Evolutionary conservation across 2,113 vertebrate species (phyloP), one percentile per base, ranked within the genome.

Genomic region (Fulica atra): DNA sequence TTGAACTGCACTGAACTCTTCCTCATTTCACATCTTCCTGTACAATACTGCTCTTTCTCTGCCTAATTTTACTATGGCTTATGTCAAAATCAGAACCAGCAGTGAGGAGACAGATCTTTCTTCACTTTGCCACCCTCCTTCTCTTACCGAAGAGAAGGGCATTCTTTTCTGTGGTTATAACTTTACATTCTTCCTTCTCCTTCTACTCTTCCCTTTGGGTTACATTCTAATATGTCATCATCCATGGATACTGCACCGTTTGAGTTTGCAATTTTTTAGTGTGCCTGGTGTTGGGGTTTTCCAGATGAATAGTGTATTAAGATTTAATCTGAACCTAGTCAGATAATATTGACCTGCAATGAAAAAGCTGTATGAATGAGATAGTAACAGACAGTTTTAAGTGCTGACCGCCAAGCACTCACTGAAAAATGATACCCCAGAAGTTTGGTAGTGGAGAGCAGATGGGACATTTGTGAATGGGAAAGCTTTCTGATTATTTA

Each of bases 321-420:
- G 95, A 93, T 93, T 95, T 96, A 94, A 96, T 94, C 95, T 96
- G 82, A 92, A 76, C 86, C 73, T 46, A 83, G 92, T 96, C 93
- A 93, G 93, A 88, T 96, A 96, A 84, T 95, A 94, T 89, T 96
- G 96, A 96, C 93, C 92, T 79, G 69, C 65, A 91, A 72, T 92
- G 95, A 95, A 95, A 95, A 96, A 95, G 73, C 88, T 90, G 86
- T 81, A 93, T 92, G 90, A 97, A 92, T 81, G 95, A 94, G 92
- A 92, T 74, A 92, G 81, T 80, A 89, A 89, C 89, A 95, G 93
- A 84, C 90, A 94, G 91, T 80, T 89, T 72, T 53, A 92, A 93
- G 92, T 84, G 86, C 83, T 89, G 88, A 94, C 71, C 95, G 89
- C 88, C 89, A 95, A 91, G 54, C 54, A 46, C 81, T 94, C 93